Evolutionary conservation across 2,113 vertebrate genomes (phyloP).

Genomic region (Egretta garzetta): DNA sequence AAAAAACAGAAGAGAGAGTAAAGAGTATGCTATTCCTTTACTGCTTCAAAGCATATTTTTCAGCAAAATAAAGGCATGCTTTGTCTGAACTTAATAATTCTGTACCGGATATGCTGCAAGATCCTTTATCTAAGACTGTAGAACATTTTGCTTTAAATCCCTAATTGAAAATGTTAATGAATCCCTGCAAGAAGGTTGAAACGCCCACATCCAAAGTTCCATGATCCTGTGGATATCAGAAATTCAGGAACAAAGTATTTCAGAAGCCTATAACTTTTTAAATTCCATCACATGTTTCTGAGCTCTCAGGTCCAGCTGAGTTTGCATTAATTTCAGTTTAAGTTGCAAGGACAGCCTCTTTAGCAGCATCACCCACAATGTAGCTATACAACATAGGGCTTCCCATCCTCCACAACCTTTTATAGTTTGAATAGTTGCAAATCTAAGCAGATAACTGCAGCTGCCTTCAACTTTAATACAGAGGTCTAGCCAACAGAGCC

Average conservation of each 20-base stretch:
- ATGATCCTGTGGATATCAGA: background rate
- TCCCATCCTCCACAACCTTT: constrained; percentile 31
- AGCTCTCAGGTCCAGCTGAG: background rate
- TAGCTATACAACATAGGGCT: background rate
- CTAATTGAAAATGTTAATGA: constrained; percentile 22
- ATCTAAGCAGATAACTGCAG: constrained; percentile 53
- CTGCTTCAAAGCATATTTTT: constrained; percentile 64
- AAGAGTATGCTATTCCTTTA: constrained; percentile 45
- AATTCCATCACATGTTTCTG: background rate
- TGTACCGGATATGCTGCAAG: constrained; percentile 17
- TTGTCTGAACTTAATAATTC: constrained; percentile 53
- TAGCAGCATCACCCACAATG: constrained; percentile 42
- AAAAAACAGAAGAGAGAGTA: constrained; percentile 29
- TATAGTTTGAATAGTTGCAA: background rate
- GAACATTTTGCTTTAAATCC: constrained; percentile 1
- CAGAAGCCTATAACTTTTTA: background rate
- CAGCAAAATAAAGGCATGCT: constrained; percentile 26
- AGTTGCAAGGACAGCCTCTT: constrained; percentile 40
- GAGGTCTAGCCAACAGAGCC: constrained; percentile 7
- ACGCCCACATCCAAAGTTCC: background rate
- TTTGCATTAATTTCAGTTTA: background rate
- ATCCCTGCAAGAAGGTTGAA: background rate
- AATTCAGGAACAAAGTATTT: background rate
- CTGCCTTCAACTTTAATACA: constrained; percentile 20
- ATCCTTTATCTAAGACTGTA: background rate